Percentiles rank a stretch among this genome's conserved stretches.
phyloP scores from a whole-genome alignment of 2,797 vertebrate species.

The Arrhamphus sclerolepis region DNA sequence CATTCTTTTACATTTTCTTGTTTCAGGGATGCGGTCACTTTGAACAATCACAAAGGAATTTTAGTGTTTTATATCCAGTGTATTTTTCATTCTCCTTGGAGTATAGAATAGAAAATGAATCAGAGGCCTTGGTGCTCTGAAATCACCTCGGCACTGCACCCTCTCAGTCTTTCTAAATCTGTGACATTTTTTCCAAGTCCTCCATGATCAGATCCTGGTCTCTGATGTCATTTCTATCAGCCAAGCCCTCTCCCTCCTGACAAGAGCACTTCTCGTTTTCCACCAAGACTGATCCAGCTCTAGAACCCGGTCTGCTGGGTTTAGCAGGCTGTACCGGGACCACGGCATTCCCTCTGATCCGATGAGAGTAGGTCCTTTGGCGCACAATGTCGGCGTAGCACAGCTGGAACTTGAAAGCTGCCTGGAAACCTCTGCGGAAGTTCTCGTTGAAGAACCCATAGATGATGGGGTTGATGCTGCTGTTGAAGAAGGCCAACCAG shows the following conservation, averaged over 20 bases:
- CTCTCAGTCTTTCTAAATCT: slow-evolving; percentile 47
- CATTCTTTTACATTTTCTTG: not conserved
- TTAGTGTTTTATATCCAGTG: not conserved
- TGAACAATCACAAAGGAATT: not conserved
- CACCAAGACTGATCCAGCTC: slow-evolving; percentile 12
- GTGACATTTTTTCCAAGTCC: slow-evolving; percentile 75
- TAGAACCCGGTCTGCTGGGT: slow-evolving; percentile 26
- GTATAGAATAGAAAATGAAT: not conserved
- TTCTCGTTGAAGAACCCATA: slow-evolving; percentile 94
- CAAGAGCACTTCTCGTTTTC: slow-evolving; percentile 47
- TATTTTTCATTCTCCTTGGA: not conserved
- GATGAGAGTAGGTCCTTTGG: slow-evolving; percentile 68
- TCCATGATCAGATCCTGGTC: slow-evolving; percentile 82
- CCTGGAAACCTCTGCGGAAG: slow-evolving; percentile 88
- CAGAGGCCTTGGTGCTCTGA: not conserved
- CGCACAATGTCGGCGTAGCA: slow-evolving; percentile 69
- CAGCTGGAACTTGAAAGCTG: slow-evolving; percentile 85
- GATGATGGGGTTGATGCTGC: slow-evolving; percentile 93
- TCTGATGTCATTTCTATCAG: slow-evolving; percentile 57
- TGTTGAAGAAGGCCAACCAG: slow-evolving; percentile 95
- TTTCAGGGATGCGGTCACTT: not conserved
- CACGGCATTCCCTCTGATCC: slow-evolving; percentile 71
- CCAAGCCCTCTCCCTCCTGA: slow-evolving; percentile 46
- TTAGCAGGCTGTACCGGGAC: slow-evolving; percentile 62
- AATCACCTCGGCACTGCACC: not conserved